A percentile compares a stretch with the other conserved stretches of the same genome.
Evolutionary conservation across 92 coral and sea anemone species (phyloP).

Genomic region (Zoanthus sansibaricus): DNA sequence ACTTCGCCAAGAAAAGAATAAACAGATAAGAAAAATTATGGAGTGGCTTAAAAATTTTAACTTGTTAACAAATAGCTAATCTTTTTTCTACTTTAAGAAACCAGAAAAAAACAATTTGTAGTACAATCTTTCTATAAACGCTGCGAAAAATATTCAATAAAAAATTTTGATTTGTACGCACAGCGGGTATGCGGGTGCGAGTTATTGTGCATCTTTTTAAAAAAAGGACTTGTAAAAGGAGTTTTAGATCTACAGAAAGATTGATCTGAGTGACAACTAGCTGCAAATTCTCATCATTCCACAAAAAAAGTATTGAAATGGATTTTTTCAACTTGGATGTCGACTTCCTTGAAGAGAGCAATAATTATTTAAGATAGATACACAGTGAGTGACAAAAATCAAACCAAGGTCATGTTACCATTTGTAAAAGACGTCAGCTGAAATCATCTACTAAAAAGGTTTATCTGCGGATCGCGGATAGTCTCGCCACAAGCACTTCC

Average conservation of each 20-base stretch:
- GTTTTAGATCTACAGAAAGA: too few relatives aligned
- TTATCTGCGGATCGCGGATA: constrained; percentile 27
- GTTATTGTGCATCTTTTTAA: background rate
- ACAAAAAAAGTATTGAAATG: background rate
- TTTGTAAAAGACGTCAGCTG: constrained; percentile 16
- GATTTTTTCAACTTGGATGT: too few relatives aligned
- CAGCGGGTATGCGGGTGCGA: background rate
- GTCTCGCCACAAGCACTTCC: constrained; percentile 37
- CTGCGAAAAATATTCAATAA: background rate
- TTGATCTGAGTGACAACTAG: too few relatives aligned
- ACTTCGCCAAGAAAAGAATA: background rate
- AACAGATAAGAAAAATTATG: background rate
- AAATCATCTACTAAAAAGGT: constrained; percentile 25
- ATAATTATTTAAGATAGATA: constrained; percentile 8
- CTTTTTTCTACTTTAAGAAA: too few relatives aligned
- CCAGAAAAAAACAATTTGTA: too few relatives aligned
- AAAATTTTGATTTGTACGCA: background rate
- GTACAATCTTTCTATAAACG: background rate
- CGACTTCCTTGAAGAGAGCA: background rate
- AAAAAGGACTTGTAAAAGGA: too few relatives aligned
- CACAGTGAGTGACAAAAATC: constrained; percentile 30
- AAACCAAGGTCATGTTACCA: constrained; percentile 31
- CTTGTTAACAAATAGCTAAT: background rate
- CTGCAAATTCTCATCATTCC: too few relatives aligned
- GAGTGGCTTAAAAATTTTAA: background rate